Conservation (phyloP, 2,797 vertebrate species). For the Phalanger gymnotis region DNA sequence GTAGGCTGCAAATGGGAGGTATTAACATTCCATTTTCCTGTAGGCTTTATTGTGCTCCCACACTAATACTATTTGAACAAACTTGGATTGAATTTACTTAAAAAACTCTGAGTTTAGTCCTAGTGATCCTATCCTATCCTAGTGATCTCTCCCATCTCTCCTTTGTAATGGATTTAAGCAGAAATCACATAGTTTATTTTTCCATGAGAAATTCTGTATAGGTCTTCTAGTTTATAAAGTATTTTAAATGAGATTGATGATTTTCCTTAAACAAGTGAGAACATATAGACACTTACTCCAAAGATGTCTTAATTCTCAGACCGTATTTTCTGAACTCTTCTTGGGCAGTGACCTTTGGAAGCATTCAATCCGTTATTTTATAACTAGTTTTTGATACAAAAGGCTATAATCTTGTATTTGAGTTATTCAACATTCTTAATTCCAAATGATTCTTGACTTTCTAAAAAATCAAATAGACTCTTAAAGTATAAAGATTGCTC, state of each 20-base stretch:
- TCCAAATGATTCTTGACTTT: background rate
- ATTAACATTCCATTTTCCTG: slow-evolving; percentile 63
- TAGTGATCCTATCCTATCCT: too few species aligned
- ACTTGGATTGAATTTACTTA: background rate
- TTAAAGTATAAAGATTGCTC: background rate
- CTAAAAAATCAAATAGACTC: background rate
- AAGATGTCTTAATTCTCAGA: background rate
- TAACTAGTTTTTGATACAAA: background rate
- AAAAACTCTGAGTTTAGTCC: background rate
- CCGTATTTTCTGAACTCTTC: background rate
- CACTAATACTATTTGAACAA: background rate
- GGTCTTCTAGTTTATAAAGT: background rate
- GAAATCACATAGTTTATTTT: background rate
- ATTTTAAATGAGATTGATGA: background rate
- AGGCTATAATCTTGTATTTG: background rate
- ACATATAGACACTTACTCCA: background rate
- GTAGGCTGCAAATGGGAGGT: slow-evolving; percentile 93
- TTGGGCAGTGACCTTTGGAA: background rate
- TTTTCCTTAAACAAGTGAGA: background rate
- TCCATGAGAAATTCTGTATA: background rate
- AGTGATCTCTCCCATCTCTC: background rate
- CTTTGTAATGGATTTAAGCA: background rate
- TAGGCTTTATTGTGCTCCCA: slow-evolving; percentile 42
- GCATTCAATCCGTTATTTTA: background rate
- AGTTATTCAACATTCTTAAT: background rate